Conservation (phyloP, 1,140 invertebrate genomes). For the Muscidifurax raptorellus region DNA sequence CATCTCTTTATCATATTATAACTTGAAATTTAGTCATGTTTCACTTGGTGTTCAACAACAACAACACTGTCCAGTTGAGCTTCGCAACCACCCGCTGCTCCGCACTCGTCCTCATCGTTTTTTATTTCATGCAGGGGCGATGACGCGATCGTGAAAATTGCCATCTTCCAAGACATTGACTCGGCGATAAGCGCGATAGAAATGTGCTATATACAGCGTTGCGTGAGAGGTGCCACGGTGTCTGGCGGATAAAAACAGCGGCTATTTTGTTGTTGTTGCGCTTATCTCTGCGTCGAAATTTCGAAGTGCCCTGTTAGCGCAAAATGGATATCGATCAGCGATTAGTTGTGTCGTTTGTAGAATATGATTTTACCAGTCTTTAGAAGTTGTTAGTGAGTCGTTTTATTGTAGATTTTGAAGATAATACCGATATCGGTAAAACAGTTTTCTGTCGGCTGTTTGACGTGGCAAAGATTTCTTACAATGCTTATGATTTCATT, state of each 20-base stretch:
- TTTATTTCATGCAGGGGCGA: background rate
- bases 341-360: no score
- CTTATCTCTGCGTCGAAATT: no score
- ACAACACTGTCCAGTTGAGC: background rate
- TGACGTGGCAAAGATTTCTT: no score
- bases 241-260: background rate
- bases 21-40: background rate
- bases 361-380: no score
- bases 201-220: background rate
- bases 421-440: background rate
- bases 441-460: background rate
- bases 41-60: background rate
- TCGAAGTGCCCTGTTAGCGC: no score
- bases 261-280: no score
- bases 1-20: no score
- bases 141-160: slow-evolving; percentile 16
- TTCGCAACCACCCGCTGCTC: background rate
- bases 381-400: background rate
- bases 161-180: slow-evolving; percentile 15
- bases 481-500: no score
- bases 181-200: background rate
- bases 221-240: background rate
- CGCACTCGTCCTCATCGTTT: background rate
- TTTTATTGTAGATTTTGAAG: background rate
- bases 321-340: no score